Evolutionary conservation across 2,888 invertebrate species (phyloP).

Genomic region (Lysandra bellargus): DNA sequence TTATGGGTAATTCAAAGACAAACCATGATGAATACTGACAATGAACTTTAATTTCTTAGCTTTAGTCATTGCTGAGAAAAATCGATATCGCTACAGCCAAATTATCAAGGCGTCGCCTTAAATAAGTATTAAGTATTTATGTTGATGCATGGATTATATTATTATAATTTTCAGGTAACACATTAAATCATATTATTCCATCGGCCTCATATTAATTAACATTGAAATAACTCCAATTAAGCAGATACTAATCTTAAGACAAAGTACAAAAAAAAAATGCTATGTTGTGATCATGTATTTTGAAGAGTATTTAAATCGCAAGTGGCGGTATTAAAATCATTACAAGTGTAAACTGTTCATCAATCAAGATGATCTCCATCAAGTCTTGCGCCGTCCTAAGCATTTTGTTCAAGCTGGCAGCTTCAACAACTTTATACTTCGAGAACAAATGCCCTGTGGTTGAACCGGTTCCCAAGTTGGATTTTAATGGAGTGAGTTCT

Average conservation of each 20-base stretch:
- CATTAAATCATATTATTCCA: no score
- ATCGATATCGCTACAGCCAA: no score
- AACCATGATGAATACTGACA: no score
- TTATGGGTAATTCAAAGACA: no score
- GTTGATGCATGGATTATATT: no score
- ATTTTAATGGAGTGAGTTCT: conserved; percentile 1
- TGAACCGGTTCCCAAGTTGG: background rate
- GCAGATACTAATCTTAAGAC: background rate
- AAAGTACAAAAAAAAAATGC: background rate
- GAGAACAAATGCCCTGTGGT: background rate
- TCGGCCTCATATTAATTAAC: no score
- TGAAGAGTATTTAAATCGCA: background rate
- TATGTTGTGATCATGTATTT: background rate
- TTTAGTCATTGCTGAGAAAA: no score
- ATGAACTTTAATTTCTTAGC: no score
- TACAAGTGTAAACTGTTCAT: background rate
- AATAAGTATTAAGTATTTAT: no score
- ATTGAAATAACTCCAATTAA: no score
- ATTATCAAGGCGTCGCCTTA: no score
- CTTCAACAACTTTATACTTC: background rate
- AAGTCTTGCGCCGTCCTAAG: background rate
- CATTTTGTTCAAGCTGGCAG: background rate
- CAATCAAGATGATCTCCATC: background rate
- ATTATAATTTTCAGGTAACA: no score
- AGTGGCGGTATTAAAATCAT: background rate